These are phyloP conservation scores for Lasioglossum morio DNA, from an alignment of 2,888 invertebrate genomes.

Conservation along the genomic window DNA sequence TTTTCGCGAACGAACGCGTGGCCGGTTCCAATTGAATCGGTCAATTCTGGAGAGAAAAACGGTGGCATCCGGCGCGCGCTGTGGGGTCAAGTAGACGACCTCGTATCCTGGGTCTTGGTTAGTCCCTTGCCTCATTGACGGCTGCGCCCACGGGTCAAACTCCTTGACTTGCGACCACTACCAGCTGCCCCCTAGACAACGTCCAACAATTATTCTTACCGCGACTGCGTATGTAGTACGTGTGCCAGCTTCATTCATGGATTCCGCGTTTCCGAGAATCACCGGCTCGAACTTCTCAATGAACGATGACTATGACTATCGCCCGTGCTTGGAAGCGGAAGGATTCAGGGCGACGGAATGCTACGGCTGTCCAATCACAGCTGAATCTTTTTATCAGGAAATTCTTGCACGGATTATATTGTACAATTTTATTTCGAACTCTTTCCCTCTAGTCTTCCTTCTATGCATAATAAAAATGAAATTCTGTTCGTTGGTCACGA, in stretches of 20 bases:
- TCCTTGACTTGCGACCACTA: slow-evolving; percentile 81
- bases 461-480: too few species aligned
- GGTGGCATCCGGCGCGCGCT: slow-evolving; percentile 83
- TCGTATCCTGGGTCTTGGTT: slow-evolving; percentile 83
- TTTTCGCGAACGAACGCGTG: slow-evolving; percentile 67
- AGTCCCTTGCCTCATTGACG: slow-evolving; percentile 78
- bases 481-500: too few species aligned
- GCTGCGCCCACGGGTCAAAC: slow-evolving; percentile 80
- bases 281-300: slow-evolving; percentile 18
- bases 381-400: too few species aligned
- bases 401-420: neutral
- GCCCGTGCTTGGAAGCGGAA: neutral
- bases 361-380: neutral
- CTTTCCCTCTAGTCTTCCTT: neutral
- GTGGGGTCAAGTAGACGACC: slow-evolving; percentile 83
- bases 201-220: slow-evolving; percentile 63
- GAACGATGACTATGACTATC: slow-evolving; percentile 29
- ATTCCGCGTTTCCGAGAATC: slow-evolving; percentile 58
- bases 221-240: slow-evolving; percentile 52
- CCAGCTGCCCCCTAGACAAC: slow-evolving; percentile 81
- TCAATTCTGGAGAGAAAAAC: slow-evolving; percentile 80
- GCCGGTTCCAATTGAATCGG: slow-evolving; percentile 74
- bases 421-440: neutral
- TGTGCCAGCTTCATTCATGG: slow-evolving; percentile 59
- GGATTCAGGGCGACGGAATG: slow-evolving; percentile 6